A percentile compares a stretch with the other conserved stretches of the same genome.
These are phyloP conservation scores for Lepidochrysops patricia DNA, from an alignment of 2,888 invertebrate species.

Conservation along the genomic window DNA sequence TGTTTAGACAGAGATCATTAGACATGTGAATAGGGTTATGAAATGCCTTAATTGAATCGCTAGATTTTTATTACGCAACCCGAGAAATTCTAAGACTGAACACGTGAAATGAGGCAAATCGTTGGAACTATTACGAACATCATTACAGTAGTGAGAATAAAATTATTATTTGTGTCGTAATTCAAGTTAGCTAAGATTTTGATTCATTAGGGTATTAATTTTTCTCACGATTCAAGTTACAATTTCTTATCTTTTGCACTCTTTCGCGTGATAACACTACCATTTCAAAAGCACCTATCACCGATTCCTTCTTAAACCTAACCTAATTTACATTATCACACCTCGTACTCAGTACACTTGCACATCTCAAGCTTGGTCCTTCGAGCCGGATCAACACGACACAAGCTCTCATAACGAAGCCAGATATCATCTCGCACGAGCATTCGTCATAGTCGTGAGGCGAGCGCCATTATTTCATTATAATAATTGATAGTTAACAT, in stretches of 20 bases:
- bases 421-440: conserved; percentile 14
- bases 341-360: neutral
- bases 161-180: too few relatives aligned
- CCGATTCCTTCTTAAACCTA: too few relatives aligned
- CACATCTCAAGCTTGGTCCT: neutral
- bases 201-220: too few relatives aligned
- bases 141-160: too few relatives aligned
- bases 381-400: neutral
- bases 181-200: too few relatives aligned
- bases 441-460: conserved; percentile 46
- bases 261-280: too few relatives aligned
- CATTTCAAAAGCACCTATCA: too few relatives aligned
- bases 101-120: neutral
- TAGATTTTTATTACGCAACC: neutral
- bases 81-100: neutral
- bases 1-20: conserved; percentile 8
- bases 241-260: neutral
- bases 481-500: conserved; percentile 62
- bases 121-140: neutral
- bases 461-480: conserved; percentile 58
- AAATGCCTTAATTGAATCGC: conserved; percentile 3
- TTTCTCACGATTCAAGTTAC: too few relatives aligned
- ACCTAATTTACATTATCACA: neutral
- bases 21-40: conserved; percentile 4
- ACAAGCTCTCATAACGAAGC: conserved; percentile 1